phyloP scores from a whole-genome alignment of 2,888 invertebrate genomes.

The Patella caerulea region DNA sequence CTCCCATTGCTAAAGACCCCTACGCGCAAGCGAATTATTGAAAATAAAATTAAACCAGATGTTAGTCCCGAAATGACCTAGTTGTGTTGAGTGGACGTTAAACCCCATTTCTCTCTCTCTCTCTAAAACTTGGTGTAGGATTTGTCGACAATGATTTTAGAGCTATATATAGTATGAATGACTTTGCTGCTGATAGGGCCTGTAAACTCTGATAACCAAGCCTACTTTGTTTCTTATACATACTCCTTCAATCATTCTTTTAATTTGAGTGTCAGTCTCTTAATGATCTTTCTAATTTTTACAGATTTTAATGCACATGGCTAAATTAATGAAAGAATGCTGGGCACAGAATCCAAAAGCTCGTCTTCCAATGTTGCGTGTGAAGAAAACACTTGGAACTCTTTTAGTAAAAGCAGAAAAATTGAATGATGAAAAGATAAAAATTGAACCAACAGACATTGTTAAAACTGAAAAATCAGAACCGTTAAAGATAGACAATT shows the following conservation, averaged over 20 bases:
- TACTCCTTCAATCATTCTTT: too few species aligned
- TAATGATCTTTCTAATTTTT: slow-evolving; percentile 17
- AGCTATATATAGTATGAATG: not conserved
- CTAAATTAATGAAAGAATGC: slow-evolving; percentile 65
- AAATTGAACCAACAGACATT: not conserved
- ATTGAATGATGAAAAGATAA: not conserved
- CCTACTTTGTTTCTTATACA: too few species aligned
- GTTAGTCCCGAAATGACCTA: too few species aligned
- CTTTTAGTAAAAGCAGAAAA: slow-evolving; percentile 32
- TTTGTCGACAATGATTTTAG: not conserved
- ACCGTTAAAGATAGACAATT: not conserved
- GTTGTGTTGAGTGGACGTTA: too few species aligned
- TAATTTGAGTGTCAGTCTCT: too few species aligned
- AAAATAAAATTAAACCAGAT: too few species aligned
- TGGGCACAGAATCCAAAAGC: slow-evolving; percentile 68
- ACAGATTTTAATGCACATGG: slow-evolving; percentile 58
- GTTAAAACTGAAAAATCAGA: not conserved
- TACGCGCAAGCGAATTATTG: too few species aligned
- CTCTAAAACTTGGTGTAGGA: not conserved
- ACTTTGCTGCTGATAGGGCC: not conserved
- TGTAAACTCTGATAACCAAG: not conserved
- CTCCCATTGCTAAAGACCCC: too few species aligned
- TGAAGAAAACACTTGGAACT: slow-evolving; percentile 67
- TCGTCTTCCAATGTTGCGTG: slow-evolving; percentile 64
- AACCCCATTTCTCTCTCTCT: too few species aligned